Percentiles rank a stretch among this genome's conserved stretches.
Conservation (phyloP, 2,797 vertebrate genomes). For the Dicrostonyx torquatus region DNA sequence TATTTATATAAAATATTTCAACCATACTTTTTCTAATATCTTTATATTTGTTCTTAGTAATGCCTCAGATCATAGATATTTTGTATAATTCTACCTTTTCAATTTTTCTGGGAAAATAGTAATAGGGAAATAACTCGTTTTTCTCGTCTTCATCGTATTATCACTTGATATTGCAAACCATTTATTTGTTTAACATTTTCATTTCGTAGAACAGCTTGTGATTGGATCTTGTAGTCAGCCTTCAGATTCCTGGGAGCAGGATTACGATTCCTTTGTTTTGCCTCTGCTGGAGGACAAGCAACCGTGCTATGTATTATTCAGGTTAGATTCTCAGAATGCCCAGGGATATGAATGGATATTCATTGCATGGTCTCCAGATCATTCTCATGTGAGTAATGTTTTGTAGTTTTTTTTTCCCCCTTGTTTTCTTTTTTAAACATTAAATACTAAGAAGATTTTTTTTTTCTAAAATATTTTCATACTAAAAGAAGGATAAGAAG, state of each 20-base stretch:
- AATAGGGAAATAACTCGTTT: slow-evolving; percentile 21
- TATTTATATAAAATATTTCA: background rate
- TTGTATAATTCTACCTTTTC: slow-evolving; percentile 9
- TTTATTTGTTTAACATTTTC: slow-evolving; percentile 62
- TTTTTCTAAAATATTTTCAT: slow-evolving; percentile 24
- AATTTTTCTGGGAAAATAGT: background rate
- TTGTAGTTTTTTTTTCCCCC: slow-evolving; percentile 36
- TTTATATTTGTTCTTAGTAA: slow-evolving; percentile 10
- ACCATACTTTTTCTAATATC: background rate
- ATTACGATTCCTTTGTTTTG: slow-evolving; percentile 93
- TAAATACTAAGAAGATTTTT: slow-evolving; percentile 30
- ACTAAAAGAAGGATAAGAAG: slow-evolving; percentile 43
- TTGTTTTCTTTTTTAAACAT: background rate
- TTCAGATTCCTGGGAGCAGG: slow-evolving; percentile 93
- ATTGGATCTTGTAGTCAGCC: slow-evolving; percentile 90
- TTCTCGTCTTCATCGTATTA: slow-evolving; percentile 21
- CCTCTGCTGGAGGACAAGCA: slow-evolving; percentile 93
- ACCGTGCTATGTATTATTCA: slow-evolving; percentile 95
- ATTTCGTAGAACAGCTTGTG: slow-evolving; percentile 93
- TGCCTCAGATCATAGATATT: slow-evolving; percentile 2
- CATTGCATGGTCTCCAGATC: slow-evolving; percentile 97
- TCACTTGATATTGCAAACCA: slow-evolving; percentile 47
- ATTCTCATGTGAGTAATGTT: slow-evolving; percentile 91
- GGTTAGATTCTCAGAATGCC: slow-evolving; percentile 96
- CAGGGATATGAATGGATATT: slow-evolving; percentile 98